Evolutionary conservation across 2,797 vertebrate genomes (phyloP).

Genomic region (Leucoraja ocellata): DNA sequence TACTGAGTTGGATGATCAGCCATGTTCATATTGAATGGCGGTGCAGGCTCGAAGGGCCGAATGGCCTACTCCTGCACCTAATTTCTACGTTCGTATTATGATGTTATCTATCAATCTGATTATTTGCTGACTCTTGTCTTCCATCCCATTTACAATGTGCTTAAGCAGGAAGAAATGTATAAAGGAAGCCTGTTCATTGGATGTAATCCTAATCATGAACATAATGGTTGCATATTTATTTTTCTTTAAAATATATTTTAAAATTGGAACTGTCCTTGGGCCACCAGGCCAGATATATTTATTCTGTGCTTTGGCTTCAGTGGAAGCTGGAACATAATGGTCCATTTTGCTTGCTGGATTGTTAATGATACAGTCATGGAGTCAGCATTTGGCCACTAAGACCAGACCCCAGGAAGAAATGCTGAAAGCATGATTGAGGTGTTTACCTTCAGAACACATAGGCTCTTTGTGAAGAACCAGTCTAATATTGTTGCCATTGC

Average conservation of each 20-base stretch:
- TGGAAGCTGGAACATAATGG: background rate
- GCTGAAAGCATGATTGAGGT: background rate
- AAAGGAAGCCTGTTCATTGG: background rate
- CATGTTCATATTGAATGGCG: too few species aligned
- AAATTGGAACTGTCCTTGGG: background rate
- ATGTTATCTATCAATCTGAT: background rate
- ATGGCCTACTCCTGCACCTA: too few species aligned
- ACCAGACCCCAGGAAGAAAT: background rate
- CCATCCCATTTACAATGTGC: background rate
- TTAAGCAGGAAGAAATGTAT: background rate
- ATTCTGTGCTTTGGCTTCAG: background rate
- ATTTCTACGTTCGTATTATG: too few species aligned
- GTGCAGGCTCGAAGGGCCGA: too few species aligned
- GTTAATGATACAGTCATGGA: background rate
- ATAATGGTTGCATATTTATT: background rate
- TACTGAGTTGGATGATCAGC: too few species aligned
- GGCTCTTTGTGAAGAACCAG: background rate
- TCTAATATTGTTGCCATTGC: background rate
- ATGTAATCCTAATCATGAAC: background rate
- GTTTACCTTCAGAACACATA: conserved; percentile 4
- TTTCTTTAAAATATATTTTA: background rate
- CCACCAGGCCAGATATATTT: background rate
- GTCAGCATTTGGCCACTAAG: background rate
- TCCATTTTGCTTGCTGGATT: background rate
- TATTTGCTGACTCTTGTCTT: background rate